Conservation (phyloP, 2,797 vertebrate genomes). For the Crypturellus tataupa region DNA sequence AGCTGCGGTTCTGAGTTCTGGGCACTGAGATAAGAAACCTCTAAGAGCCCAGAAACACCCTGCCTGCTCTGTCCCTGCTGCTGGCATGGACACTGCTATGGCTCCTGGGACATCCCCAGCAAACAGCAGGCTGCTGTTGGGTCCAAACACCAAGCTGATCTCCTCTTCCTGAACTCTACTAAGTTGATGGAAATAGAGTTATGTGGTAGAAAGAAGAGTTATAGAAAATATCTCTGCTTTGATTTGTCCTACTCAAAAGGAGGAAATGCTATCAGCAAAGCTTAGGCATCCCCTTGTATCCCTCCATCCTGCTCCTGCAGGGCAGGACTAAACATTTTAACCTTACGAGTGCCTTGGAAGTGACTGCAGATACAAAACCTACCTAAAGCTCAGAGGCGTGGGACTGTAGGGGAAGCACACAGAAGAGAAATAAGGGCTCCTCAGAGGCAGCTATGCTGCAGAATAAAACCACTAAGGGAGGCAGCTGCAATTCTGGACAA, state of each 20-base stretch:
- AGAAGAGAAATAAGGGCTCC: not conserved
- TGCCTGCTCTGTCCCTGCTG: not conserved
- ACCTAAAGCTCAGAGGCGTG: not conserved
- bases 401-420: not conserved
- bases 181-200: accelerated
- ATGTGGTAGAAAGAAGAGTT: not conserved
- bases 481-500: not conserved
- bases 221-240: not conserved
- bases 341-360: not conserved
- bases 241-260: not conserved
- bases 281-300: not conserved
- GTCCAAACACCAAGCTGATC: not conserved
- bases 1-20: not conserved
- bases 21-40: not conserved
- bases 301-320: not conserved
- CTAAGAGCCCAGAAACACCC: not conserved
- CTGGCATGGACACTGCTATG: not conserved
- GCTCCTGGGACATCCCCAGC: accelerated
- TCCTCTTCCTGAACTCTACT: accelerated
- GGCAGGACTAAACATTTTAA: not conserved
- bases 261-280: not conserved
- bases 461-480: not conserved
- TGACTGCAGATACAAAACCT: not conserved
- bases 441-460: not conserved
- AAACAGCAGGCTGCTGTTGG: not conserved